A percentile compares a stretch with the other conserved stretches of the same genome.
Evolutionary conservation across 2,888 invertebrate genomes (phyloP).

Genomic region (Chymomyza fuscimana): DNA sequence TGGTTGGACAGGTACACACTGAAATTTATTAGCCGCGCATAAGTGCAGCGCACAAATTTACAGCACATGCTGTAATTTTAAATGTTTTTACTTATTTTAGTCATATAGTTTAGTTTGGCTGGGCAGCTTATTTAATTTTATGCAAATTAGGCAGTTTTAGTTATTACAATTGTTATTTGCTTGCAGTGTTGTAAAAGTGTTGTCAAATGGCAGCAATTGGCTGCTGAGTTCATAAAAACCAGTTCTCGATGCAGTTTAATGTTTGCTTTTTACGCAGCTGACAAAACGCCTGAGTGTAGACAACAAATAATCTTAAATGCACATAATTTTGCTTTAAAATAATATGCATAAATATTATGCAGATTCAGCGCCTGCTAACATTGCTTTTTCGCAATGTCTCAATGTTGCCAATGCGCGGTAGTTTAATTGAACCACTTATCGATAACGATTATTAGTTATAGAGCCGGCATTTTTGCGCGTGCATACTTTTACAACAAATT

Average conservation of each 20-base stretch:
- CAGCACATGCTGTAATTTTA: background rate
- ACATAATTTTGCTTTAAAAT: too few relatives aligned
- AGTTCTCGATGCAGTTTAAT: background rate
- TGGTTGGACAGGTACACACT: background rate
- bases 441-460: background rate
- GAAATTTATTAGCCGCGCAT: background rate
- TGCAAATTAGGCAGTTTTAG: slow-evolving; percentile 19
- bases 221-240: background rate
- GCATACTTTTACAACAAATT: slow-evolving; percentile 13
- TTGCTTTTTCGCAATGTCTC: too few relatives aligned
- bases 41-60: background rate
- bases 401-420: too few relatives aligned
- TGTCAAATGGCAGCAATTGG: background rate
- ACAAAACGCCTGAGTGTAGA: too few relatives aligned
- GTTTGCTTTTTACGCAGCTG: too few relatives aligned
- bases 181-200: background rate
- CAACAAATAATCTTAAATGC: too few relatives aligned
- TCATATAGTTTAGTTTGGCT: background rate
- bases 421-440: background rate
- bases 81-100: slow-evolving; percentile 45
- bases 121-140: slow-evolving; percentile 12
- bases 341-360: too few relatives aligned
- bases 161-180: background rate
- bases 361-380: too few relatives aligned
- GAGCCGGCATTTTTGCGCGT: slow-evolving; percentile 63